These are phyloP conservation scores for Cataglyphis rosenhaueri DNA, from an alignment of 2,888 invertebrate genomes.

Conservation along the genomic window DNA sequence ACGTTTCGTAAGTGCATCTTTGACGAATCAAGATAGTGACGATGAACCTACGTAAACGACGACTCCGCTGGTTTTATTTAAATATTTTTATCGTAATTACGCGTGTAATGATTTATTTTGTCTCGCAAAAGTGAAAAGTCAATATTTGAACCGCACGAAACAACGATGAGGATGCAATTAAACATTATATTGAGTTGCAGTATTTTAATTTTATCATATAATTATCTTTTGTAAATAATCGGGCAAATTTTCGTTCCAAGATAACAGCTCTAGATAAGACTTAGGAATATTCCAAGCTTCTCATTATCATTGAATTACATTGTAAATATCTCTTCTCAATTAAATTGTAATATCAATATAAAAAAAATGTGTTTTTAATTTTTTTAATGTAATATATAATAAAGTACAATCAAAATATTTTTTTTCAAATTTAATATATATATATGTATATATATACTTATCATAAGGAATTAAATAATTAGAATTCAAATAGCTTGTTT, in stretches of 20 bases:
- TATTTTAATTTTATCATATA: neutral
- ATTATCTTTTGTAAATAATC: conserved; percentile 8
- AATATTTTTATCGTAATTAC: conserved; percentile 21
- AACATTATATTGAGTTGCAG: neutral
- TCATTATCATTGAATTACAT: neutral
- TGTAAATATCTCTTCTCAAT: neutral
- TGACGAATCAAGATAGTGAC: conserved; percentile 18
- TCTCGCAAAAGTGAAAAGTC: conserved; percentile 1
- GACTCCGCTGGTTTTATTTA: neutral
- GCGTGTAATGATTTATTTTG: conserved; percentile 39
- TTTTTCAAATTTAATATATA: conserved; percentile 2
- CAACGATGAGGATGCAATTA: conserved; percentile 15
- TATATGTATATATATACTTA: neutral
- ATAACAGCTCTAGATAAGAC: neutral
- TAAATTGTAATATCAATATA: neutral
- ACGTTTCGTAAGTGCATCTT: conserved; percentile 2
- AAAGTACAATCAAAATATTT: neutral
- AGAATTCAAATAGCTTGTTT: neutral
- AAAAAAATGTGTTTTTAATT: neutral
- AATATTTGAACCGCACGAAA: conserved; percentile 26
- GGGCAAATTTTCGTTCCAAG: neutral
- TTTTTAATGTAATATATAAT: neutral
- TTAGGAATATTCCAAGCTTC: neutral
- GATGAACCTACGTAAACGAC: neutral
- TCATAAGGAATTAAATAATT: neutral